Conservation (phyloP, 2,113 vertebrate genomes). For the Ptychochromis oligacanthus region DNA sequence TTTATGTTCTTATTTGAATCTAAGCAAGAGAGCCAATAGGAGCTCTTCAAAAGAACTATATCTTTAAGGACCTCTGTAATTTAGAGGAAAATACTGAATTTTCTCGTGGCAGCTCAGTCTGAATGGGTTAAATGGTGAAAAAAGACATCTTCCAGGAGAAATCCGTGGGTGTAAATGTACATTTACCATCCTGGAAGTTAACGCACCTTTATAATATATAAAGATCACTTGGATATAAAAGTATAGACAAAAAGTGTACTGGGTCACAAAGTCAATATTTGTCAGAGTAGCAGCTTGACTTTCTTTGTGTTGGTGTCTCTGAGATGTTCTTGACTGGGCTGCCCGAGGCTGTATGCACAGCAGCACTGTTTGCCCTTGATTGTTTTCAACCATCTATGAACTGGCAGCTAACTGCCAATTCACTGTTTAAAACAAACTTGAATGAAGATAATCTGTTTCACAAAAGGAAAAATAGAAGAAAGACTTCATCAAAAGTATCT, state of each 20-base stretch:
- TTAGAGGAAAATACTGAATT: neutral
- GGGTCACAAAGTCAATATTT: constrained; percentile 34
- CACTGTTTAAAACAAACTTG: neutral
- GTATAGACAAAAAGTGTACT: constrained; percentile 40
- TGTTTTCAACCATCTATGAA: constrained; percentile 18
- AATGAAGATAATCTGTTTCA: constrained; percentile 2
- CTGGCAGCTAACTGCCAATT: neutral
- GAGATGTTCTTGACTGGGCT: constrained; percentile 35
- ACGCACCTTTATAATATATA: constrained; percentile 46
- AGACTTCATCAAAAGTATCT: neutral
- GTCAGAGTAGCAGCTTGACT: constrained; percentile 43
- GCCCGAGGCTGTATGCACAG: constrained; percentile 3
- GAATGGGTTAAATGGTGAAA: neutral
- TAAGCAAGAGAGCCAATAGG: neutral
- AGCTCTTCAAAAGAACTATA: neutral
- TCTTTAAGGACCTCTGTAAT: neutral
- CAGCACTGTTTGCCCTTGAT: constrained; percentile 32
- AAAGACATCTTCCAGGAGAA: neutral
- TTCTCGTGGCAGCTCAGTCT: neutral
- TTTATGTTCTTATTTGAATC: neutral
- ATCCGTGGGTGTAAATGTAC: constrained; percentile 3
- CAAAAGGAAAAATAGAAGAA: neutral
- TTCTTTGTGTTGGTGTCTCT: constrained; percentile 42
- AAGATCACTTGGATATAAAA: constrained; percentile 63
- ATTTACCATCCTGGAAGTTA: constrained; percentile 15